Evolutionary conservation across 2,113 vertebrate species (phyloP).

Genomic region (Gambusia affinis): DNA sequence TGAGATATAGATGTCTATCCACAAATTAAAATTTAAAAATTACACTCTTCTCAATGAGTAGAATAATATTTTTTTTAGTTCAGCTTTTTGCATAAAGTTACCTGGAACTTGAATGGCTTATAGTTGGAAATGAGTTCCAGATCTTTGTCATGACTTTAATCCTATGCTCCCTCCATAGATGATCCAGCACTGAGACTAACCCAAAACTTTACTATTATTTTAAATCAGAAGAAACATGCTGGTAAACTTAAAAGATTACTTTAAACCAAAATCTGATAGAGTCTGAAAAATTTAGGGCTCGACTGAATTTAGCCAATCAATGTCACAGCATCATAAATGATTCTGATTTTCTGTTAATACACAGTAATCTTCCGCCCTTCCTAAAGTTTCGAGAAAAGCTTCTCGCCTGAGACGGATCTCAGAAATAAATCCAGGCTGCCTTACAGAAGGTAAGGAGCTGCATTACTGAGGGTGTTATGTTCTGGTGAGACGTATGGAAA

Average conservation of each 20-base stretch:
- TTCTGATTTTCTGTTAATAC: conserved; percentile 31
- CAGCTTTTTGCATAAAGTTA: not conserved
- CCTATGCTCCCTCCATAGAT: not conserved
- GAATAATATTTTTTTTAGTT: not conserved
- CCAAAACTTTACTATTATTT: no score
- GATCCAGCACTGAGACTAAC: not conserved
- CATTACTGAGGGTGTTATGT: not conserved
- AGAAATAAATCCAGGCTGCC: not conserved
- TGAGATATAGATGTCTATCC: not conserved
- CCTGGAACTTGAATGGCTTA: not conserved
- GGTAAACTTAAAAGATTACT: not conserved
- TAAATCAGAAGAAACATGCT: not conserved
- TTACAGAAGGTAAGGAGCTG: not conserved
- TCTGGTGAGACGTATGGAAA: not conserved
- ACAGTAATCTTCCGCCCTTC: conserved; percentile 6
- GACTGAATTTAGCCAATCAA: conserved; percentile 30
- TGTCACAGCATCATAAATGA: conserved; percentile 35
- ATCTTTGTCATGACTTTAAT: not conserved
- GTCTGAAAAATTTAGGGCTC: not conserved
- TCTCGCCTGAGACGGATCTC: not conserved
- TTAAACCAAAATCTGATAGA: not conserved
- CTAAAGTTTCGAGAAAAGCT: conserved; percentile 25
- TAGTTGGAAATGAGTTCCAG: no score
- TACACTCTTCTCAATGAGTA: not conserved
- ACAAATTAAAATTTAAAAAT: not conserved